Conservation (phyloP, 2,113 vertebrate genomes). For the Lonchura striata region DNA sequence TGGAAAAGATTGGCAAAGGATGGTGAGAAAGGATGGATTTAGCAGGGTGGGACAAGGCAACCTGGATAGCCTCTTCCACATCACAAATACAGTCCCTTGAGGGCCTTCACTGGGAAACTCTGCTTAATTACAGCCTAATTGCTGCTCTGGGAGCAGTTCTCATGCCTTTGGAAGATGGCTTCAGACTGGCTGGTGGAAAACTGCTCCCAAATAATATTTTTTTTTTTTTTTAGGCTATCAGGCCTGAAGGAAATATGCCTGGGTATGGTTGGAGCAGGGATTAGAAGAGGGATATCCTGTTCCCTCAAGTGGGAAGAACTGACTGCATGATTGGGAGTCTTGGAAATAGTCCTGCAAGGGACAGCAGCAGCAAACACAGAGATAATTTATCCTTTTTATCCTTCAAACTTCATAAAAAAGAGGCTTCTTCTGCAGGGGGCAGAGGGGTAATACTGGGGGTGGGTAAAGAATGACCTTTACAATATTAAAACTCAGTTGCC, state of each 20-base stretch:
- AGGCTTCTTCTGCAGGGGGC: neutral
- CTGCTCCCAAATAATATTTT: neutral
- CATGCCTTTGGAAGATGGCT: neutral
- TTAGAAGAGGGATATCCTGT: neutral
- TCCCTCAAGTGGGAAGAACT: neutral
- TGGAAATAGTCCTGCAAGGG: neutral
- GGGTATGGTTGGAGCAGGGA: neutral
- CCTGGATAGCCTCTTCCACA: neutral
- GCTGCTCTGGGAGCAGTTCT: neutral
- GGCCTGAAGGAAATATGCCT: neutral
- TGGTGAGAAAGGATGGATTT: neutral
- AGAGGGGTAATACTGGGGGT: rapidly evolving
- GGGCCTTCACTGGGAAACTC: neutral
- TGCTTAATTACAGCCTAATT: slow-evolving; percentile 13
- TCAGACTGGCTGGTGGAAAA: neutral
- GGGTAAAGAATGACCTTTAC: neutral
- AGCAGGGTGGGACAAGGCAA: neutral
- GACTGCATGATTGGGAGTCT: neutral
- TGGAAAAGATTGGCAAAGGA: neutral
- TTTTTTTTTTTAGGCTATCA: neutral
- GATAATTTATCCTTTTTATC: neutral
- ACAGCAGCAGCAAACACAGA: neutral
- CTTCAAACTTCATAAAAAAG: neutral
- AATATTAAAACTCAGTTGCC: neutral
- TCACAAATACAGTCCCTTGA: rapidly evolving